Evolutionary conservation across 2,113 vertebrate genomes (phyloP).

Genomic region (Neotoma lepida): DNA sequence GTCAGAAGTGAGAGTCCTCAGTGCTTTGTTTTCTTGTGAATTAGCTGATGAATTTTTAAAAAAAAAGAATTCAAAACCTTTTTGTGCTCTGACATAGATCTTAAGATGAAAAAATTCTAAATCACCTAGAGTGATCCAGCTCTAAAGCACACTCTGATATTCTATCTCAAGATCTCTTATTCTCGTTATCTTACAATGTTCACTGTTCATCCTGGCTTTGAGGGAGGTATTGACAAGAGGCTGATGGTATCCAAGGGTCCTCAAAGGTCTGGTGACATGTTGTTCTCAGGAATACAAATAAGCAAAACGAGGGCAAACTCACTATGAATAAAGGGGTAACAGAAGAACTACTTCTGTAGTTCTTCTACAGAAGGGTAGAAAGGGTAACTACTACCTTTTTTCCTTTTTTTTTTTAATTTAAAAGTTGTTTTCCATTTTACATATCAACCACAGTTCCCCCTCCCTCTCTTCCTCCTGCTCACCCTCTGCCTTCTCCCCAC

Average conservation of each 20-base stretch:
- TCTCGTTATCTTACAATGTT: background rate
- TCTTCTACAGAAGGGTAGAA: too few species aligned
- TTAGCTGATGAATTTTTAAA: background rate
- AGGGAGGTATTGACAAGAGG: background rate
- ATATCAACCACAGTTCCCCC: too few species aligned
- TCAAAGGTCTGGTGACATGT: background rate
- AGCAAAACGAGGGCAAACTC: background rate
- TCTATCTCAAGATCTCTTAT: background rate
- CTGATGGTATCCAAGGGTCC: background rate
- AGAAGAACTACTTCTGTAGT: background rate
- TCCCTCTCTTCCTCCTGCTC: too few species aligned
- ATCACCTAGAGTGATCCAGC: background rate
- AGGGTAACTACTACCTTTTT: too few species aligned
- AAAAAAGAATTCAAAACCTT: background rate
- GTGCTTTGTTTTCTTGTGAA: background rate
- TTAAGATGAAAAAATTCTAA: conserved; percentile 15
- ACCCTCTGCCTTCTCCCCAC: too few species aligned
- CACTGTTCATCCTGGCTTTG: background rate
- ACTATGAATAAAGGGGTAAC: background rate
- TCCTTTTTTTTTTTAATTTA: too few species aligned
- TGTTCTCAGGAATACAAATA: background rate
- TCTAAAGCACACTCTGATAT: background rate
- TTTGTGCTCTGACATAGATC: background rate
- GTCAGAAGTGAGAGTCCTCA: background rate
- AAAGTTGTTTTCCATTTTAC: too few species aligned